phyloP scores from a whole-genome alignment of 2,797 vertebrate genomes.

The Tenualosa thibaudeaui region DNA sequence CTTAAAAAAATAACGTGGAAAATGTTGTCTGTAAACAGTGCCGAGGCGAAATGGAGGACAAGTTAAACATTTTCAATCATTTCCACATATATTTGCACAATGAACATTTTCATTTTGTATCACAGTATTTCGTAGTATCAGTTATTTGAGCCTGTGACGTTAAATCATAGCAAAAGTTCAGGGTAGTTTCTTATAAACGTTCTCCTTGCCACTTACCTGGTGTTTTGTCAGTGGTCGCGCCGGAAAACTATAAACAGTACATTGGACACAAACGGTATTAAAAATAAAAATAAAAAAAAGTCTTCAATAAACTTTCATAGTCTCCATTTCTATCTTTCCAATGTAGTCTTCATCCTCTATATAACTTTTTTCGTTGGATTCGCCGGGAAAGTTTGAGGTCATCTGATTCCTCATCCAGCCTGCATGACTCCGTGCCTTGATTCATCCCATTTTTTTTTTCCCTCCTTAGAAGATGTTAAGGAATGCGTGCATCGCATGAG shows the following conservation, averaged over 20 bases:
- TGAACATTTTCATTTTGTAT: background rate
- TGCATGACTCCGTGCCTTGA: slow-evolving; percentile 23
- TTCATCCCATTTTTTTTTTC: slow-evolving; percentile 19
- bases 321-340: background rate
- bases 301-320: background rate
- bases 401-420: slow-evolving; percentile 41
- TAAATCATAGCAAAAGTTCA: background rate
- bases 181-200: background rate
- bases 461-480: slow-evolving; percentile 10
- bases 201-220: background rate
- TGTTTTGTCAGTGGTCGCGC: slow-evolving; percentile 7
- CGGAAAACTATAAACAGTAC: background rate
- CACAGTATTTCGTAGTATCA: background rate
- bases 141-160: background rate
- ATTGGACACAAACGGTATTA: background rate
- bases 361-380: background rate
- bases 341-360: too few species aligned
- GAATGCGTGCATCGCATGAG: slow-evolving; percentile 1
- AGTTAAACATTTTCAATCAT: background rate
- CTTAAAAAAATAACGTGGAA: background rate
- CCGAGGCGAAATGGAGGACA: background rate
- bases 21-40: background rate
- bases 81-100: background rate
- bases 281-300: background rate
- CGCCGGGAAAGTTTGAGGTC: slow-evolving; percentile 45